Evolutionary conservation across 1,140 invertebrate species (phyloP).

Genomic region (Papilio glaucus): DNA sequence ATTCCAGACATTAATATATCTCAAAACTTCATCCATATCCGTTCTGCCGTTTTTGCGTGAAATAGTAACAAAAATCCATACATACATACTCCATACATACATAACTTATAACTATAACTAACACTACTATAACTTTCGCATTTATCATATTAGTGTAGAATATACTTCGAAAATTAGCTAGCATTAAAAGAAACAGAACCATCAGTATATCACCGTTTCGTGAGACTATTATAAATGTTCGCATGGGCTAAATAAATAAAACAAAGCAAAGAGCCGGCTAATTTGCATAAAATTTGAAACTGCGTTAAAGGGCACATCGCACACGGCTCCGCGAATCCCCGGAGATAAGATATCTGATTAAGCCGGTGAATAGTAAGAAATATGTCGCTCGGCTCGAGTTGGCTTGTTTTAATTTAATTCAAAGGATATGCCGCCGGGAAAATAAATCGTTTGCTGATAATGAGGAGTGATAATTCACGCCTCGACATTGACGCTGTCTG

Average conservation of each 20-base stretch:
- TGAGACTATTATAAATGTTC: conserved; percentile 38
- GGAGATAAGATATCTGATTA: conserved; percentile 56
- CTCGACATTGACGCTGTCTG: conserved; percentile 42
- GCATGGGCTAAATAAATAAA: conserved; percentile 38
- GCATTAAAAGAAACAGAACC: not conserved
- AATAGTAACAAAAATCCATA: too few species aligned
- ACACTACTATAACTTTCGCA: too few species aligned
- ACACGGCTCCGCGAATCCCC: conserved; percentile 44
- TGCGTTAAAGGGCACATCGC: conserved; percentile 47
- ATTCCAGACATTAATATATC: too few species aligned
- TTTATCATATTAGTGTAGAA: too few species aligned
- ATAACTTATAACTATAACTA: too few species aligned
- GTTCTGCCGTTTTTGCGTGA: too few species aligned
- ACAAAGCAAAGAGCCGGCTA: conserved; percentile 47
- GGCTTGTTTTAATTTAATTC: conserved; percentile 69
- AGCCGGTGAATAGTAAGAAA: conserved; percentile 52
- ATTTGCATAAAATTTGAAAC: conserved; percentile 67
- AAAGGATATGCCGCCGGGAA: conserved; percentile 67
- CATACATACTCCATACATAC: too few species aligned
- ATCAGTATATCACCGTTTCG: not conserved
- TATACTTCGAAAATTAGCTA: too few species aligned
- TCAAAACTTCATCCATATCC: too few species aligned
- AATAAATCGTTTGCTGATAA: conserved; percentile 70
- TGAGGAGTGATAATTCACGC: conserved; percentile 71
- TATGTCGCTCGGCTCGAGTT: conserved; percentile 51